A percentile compares a stretch with the other conserved stretches of the same genome.
phyloP scores from a whole-genome alignment of 2,888 invertebrate genomes.

The Chloroclystis v-ata region DNA sequence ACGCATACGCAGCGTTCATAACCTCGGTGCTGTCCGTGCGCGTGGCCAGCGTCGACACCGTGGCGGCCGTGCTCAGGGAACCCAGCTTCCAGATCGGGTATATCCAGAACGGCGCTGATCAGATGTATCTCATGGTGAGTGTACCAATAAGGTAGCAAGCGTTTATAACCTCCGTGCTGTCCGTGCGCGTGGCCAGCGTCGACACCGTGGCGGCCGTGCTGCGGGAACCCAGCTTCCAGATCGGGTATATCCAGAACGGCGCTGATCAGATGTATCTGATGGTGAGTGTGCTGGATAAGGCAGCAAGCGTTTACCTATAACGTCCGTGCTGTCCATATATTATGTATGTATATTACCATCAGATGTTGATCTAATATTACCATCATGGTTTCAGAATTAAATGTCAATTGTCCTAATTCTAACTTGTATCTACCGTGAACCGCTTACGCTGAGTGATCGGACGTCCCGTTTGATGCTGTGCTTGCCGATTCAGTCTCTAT shows the following conservation, averaged over 20 bases:
- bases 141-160: conserved; percentile 42
- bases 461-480: too few relatives aligned
- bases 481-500: too few relatives aligned
- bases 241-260: conserved; percentile 79
- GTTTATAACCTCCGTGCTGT: conserved; percentile 81
- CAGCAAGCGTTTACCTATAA: too few relatives aligned
- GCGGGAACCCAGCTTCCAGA: conserved; percentile 74
- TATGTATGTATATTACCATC: too few relatives aligned
- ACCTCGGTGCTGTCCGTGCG: conserved; percentile 82
- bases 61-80: conserved; percentile 76
- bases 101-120: conserved; percentile 77
- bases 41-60: conserved; percentile 75
- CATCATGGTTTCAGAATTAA: too few relatives aligned
- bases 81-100: conserved; percentile 80
- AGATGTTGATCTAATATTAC: too few relatives aligned
- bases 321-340: too few relatives aligned
- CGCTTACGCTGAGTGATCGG: too few relatives aligned
- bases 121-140: conserved; percentile 80
- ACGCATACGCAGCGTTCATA: conserved; percentile 82
- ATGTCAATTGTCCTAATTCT: too few relatives aligned
- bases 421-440: too few relatives aligned
- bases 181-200: conserved; percentile 78
- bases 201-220: conserved; percentile 79
- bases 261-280: conserved; percentile 81
- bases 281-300: conserved; percentile 57